phyloP scores from a whole-genome alignment of 2,113 vertebrate genomes.

The Vanacampus margaritifer region DNA sequence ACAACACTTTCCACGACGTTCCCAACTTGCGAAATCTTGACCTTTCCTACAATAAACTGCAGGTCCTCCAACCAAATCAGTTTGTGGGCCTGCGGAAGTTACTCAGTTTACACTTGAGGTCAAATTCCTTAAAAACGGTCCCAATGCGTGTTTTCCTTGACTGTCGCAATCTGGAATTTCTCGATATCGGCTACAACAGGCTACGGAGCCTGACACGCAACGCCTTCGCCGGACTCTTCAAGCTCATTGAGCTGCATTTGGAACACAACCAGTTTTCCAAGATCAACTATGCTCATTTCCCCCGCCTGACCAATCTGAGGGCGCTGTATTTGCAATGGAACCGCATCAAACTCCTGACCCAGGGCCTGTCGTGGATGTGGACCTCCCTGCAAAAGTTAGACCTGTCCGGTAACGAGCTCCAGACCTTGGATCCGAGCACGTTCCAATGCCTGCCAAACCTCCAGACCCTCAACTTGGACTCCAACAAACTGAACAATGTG shows the following conservation, averaged over 20 bases:
- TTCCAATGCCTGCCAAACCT: constrained; percentile 94
- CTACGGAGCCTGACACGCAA: constrained; percentile 91
- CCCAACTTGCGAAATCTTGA: constrained; percentile 96
- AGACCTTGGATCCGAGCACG: constrained; percentile 82
- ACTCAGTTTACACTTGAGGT: constrained; percentile 89
- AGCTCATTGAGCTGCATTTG: constrained; percentile 91
- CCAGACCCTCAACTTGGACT: constrained; percentile 94
- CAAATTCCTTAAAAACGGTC: constrained; percentile 89
- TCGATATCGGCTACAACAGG: constrained; percentile 95
- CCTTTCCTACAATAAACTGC: constrained; percentile 95
- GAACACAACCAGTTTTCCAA: constrained; percentile 98
- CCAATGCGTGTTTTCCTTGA: constrained; percentile 93
- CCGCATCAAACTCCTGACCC: constrained; percentile 85
- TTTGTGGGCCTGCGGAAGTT: constrained; percentile 91
- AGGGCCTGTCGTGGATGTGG: constrained; percentile 94
- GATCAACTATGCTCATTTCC: constrained; percentile 95
- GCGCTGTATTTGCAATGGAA: constrained; percentile 97
- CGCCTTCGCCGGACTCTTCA: constrained; percentile 90
- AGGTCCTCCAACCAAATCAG: constrained; percentile 84
- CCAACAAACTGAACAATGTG: constrained; percentile 94
- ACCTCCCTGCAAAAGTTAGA: constrained; percentile 96
- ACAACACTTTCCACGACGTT: constrained; percentile 88
- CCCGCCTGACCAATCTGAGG: constrained; percentile 90
- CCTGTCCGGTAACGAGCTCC: constrained; percentile 92
- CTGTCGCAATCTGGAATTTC: constrained; percentile 93